phyloP scores from a whole-genome alignment of 2,113 vertebrate genomes.

The Penelope pileata region DNA sequence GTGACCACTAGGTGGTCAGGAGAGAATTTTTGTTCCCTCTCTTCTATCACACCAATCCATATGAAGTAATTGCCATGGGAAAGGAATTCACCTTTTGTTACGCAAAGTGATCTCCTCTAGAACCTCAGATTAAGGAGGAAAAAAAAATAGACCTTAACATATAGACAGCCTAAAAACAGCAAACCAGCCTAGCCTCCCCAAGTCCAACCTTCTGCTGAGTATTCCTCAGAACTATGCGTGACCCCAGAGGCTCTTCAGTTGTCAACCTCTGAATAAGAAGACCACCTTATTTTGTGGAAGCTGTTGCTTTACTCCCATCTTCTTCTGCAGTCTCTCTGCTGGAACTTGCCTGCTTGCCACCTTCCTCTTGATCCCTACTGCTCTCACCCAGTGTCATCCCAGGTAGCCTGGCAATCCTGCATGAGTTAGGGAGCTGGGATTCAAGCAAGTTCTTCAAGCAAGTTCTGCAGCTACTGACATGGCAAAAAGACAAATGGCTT shows the following conservation, averaged over 20 bases:
- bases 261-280: background rate
- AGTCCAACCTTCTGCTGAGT: background rate
- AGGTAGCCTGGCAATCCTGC: background rate
- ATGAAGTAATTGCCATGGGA: background rate
- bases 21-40: no score
- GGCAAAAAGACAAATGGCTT: background rate
- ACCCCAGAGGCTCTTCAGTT: background rate
- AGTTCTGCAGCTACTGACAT: background rate
- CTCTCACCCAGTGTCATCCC: background rate
- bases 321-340: background rate
- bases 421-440: background rate
- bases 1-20: background rate
- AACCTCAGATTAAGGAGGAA: background rate
- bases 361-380: accelerated
- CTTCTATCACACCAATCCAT: background rate
- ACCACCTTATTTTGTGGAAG: background rate
- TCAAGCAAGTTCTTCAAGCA: no score
- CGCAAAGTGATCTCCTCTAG: background rate
- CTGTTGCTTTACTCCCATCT: background rate
- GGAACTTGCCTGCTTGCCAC: background rate
- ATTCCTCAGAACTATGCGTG: background rate
- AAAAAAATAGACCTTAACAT: background rate
- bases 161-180: background rate
- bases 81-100: background rate
- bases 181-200: background rate